Base-by-base conservation (phyloP, 2,113 vertebrate genomes). In the Marmota monax region DNA sequence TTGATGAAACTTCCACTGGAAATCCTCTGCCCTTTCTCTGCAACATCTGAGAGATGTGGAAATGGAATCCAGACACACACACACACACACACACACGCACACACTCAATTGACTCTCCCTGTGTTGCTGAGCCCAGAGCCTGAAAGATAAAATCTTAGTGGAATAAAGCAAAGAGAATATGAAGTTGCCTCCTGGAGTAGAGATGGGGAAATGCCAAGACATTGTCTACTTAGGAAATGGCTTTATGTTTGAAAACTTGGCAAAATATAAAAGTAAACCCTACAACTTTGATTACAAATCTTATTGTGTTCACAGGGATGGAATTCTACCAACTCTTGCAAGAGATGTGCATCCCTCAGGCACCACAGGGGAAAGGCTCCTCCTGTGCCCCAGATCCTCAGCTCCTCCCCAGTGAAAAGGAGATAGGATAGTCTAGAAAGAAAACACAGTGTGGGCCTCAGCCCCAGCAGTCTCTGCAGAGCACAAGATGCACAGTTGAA, bases 221-320 rank as follows among this genome's bases (percentile, higher is more conserved):
- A 45, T 2, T 92, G 56, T 72, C 74, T 88, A 27, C 73, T 72
- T 84, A 76, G 70, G 69, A 90, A 96, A 89, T 56, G 48, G 91
- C 17, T 90, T 95, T 69, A 78, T 29, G 48, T 63, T 61, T 83
- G 45, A 91, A 94, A 73, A 20, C 53, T 14, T 76, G 69, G 51
- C 87, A 95, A 96, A 96, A 85, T 37, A 17, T 61, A 53, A 85
- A 95, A 88, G 34, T 95, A 95, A 67, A 4, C 5, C 74, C 82
- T 84, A 76, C 7, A 79, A 88, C 74, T 73, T 63, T 61, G 77
- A 85, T 85, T 85, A 78, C 73, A 82, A 91, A 93, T 69, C 45
- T 39, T 80, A 37, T 3, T 73, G n/a, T 51, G n/a, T 87, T 94
- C 77, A 56, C 2, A 29, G 53, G 53, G 45, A 90, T 77, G 67